phyloP scores from a whole-genome alignment of 2,888 invertebrate species.

The Tinea trinotella region DNA sequence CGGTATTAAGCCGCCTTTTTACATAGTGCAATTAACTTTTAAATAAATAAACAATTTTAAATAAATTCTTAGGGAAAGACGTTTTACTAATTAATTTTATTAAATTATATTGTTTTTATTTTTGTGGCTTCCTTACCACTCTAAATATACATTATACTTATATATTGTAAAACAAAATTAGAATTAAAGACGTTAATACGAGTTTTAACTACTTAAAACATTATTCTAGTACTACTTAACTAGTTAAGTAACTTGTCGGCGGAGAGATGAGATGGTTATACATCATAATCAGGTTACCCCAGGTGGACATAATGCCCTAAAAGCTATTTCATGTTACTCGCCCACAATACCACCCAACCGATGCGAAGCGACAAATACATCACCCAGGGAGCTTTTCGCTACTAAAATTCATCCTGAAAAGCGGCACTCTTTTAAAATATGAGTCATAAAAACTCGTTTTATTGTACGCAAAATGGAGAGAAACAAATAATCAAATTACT shows the following conservation, averaged over 20 bases:
- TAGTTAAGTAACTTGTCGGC: background rate
- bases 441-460: background rate
- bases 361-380: conserved; percentile 9
- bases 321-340: conserved; percentile 28
- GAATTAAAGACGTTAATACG: background rate
- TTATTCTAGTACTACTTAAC: background rate
- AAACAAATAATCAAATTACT: too few relatives aligned
- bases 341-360: conserved; percentile 22
- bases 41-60: too few relatives aligned
- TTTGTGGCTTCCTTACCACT: too few relatives aligned
- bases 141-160: too few relatives aligned
- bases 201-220: background rate
- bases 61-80: too few relatives aligned
- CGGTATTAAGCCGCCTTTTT: too few relatives aligned
- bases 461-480: too few relatives aligned
- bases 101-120: too few relatives aligned
- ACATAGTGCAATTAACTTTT: too few relatives aligned
- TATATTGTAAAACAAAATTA: too few relatives aligned
- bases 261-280: conserved; percentile 14
- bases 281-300: conserved; percentile 21
- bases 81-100: too few relatives aligned
- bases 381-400: background rate
- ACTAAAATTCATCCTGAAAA: background rate
- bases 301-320: conserved; percentile 32
- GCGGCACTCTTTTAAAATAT: background rate